phyloP scores from a whole-genome alignment of 2,113 vertebrate genomes.

The Sceloporus undulatus region DNA sequence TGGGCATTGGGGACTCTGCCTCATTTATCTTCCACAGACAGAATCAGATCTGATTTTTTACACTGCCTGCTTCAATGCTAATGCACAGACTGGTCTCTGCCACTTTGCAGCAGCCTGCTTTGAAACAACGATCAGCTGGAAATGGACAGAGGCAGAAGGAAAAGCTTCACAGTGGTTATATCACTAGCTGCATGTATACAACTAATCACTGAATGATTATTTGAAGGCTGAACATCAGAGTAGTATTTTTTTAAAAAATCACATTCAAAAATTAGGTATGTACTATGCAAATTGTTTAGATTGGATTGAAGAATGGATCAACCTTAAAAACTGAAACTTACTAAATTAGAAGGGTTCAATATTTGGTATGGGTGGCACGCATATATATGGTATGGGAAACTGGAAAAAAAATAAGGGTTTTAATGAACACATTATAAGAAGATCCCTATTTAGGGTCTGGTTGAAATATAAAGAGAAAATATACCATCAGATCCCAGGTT shows the following conservation, averaged over 20 bases:
- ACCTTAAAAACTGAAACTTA: no score
- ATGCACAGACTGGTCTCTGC: slow-evolving; percentile 65
- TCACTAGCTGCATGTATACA: slow-evolving; percentile 13
- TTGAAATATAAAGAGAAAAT: no score
- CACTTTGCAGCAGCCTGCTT: slow-evolving; percentile 62
- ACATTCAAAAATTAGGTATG: background rate
- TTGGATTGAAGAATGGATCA: background rate
- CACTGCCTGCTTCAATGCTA: slow-evolving; percentile 74
- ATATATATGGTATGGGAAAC: no score
- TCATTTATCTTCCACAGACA: slow-evolving; percentile 84
- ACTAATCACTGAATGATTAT: background rate
- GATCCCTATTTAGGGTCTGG: no score
- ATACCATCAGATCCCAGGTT: no score
- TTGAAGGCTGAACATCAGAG: background rate
- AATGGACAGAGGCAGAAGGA: slow-evolving; percentile 47
- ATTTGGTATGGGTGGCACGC: no score
- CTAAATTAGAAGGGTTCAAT: no score
- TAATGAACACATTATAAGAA: no score
- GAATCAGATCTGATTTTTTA: slow-evolving; percentile 83
- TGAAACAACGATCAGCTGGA: slow-evolving; percentile 54
- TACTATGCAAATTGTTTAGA: background rate
- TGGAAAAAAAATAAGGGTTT: no score
- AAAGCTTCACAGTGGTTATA: slow-evolving; percentile 44
- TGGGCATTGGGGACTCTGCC: slow-evolving; percentile 76
- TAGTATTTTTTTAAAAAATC: background rate